Evolutionary conservation across 2,888 invertebrate species (phyloP).

Genomic region (Zaprionus obscuricornis): DNA sequence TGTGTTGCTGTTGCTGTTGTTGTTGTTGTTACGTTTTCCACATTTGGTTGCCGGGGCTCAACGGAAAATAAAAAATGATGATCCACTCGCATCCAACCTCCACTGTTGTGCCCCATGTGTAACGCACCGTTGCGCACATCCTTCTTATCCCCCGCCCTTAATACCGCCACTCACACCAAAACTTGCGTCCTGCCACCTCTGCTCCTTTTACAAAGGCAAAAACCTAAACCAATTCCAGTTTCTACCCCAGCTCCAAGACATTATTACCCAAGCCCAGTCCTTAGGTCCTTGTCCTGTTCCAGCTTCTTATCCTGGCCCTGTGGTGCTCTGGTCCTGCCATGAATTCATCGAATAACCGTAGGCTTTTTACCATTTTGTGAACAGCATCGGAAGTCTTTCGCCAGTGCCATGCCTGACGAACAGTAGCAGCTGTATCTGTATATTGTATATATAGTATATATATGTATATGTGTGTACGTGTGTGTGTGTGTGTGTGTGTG

Average conservation of each 20-base stretch:
- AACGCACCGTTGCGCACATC: constrained; percentile 65
- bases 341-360: constrained; percentile 77
- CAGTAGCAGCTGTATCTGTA: constrained; percentile 49
- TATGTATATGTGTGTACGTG: constrained; percentile 22
- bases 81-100: constrained; percentile 63
- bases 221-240: no score
- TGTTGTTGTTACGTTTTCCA: constrained; percentile 44
- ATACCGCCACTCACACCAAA: constrained; percentile 10
- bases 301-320: no score
- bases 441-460: no score
- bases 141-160: constrained; percentile 10
- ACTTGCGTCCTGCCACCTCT: constrained; percentile 2
- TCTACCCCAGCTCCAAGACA: no score
- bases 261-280: constrained; percentile 1
- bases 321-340: constrained; percentile 31
- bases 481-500: constrained; percentile 22
- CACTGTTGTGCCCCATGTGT: constrained; percentile 42
- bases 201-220: neutral
- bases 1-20: constrained; percentile 26
- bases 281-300: constrained; percentile 38
- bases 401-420: constrained; percentile 44
- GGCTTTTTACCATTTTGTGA: constrained; percentile 67
- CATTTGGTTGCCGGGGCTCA: constrained; percentile 70
- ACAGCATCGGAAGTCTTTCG: constrained; percentile 68
- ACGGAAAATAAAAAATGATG: constrained; percentile 83